Conservation (phyloP, 2,113 vertebrate species). For the Cricetomys ansorgei region DNA sequence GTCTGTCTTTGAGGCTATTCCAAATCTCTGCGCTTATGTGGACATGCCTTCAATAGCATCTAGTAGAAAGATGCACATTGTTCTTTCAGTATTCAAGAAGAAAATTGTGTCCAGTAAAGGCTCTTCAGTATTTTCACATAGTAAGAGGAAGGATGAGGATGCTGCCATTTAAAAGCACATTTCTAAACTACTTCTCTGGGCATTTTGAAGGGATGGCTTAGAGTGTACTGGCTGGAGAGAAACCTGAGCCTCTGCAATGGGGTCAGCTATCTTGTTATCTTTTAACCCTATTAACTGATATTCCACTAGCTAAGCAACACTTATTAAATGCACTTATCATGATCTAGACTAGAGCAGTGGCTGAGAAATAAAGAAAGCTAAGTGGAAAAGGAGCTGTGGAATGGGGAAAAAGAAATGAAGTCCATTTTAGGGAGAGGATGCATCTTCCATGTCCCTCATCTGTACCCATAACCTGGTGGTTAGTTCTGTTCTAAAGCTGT, state of each 20-base stretch:
- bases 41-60: conserved; percentile 1
- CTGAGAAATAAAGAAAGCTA: background rate
- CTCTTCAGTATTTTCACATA: background rate
- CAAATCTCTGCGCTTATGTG: conserved; percentile 38
- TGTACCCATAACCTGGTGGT: background rate
- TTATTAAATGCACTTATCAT: background rate
- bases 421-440: background rate
- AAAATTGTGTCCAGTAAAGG: background rate
- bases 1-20: conserved; percentile 58
- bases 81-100: background rate
- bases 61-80: background rate
- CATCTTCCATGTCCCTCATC: background rate
- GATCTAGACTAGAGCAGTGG: background rate
- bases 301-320: conserved; percentile 66
- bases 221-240: background rate
- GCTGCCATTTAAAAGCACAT: conserved; percentile 18
- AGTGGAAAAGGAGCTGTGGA: background rate
- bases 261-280: conserved; percentile 73
- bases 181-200: conserved; percentile 51
- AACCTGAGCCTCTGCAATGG: conserved; percentile 19
- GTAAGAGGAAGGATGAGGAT: background rate
- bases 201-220: conserved; percentile 19
- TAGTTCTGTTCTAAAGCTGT: background rate
- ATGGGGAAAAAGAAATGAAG: background rate
- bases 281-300: conserved; percentile 55